Base-by-base conservation (phyloP, 92 coral and sea anemone genomes). In the Heteractis magnifica region DNA sequence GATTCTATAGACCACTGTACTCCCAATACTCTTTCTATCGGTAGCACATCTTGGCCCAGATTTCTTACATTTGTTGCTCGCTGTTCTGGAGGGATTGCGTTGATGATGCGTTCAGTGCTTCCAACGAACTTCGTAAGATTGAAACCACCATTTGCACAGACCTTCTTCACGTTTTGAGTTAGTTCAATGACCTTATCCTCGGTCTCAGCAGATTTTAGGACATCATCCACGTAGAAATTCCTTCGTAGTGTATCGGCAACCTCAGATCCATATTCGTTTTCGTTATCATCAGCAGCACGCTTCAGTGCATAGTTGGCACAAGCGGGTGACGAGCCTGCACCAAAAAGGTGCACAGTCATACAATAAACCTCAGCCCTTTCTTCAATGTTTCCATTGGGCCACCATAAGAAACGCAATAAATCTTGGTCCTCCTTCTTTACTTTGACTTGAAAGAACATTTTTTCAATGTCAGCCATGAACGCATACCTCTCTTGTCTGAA, bases 281-380 rank as follows among this genome's bases (percentile, higher is more conserved):
- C 89, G 83, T 83, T 56, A 79, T 91, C 89, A 51, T 91, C 84
- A 3, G 89, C 94, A 11, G 85, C 75, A 23, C 80, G 84, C 34
- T 84, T 87, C 48, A 90, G 89, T 13, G 90, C 87, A 77, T 49
- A 91, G 74, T 91, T 84, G 23, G 88, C 88, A 79, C 91, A 91
- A 68, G 87, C 87, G 49, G 87, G 83, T 51, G 85, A 84, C 5
- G 87, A 87, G 4, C 82, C 87, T 58, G 91, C 87, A 52, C 90
- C 93, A 59, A 90, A 90, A 4, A 86, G 75, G 79, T 90, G 88
- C 74, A 87, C 88, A n/a, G 78, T 91, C 91, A 91, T 85, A 20
- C 88, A 77, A 73, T 88, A 85, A 49, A 78, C 92, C 79, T 85
- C 86, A 6, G 77, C 72, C 16, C 75, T 58, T 23, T 82, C 75